Conservation (phyloP, 30 jellyfish, hydroid and myxozoan species). For the Thelohanellus kitauei region DNA sequence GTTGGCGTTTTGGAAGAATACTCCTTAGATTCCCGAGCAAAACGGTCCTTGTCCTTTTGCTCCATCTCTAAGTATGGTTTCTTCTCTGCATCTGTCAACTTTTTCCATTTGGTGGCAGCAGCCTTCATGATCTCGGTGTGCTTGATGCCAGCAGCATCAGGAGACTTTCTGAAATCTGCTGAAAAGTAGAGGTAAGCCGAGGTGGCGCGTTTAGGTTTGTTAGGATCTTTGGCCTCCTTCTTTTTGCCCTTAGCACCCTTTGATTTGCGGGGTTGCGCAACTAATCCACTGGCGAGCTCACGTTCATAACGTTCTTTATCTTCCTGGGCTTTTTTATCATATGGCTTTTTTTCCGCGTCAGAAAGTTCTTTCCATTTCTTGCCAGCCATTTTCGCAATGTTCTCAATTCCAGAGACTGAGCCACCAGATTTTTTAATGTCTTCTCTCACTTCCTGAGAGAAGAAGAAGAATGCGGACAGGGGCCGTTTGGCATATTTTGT, state of each 20-base stretch:
- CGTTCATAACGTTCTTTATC: slow-evolving; percentile 33
- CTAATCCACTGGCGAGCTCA: slow-evolving; percentile 15
- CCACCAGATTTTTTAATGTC: slow-evolving; percentile 26
- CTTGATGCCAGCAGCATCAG: slow-evolving; percentile 10
- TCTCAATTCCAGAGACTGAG: slow-evolving; percentile 26
- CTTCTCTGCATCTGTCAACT: slow-evolving; percentile 27
- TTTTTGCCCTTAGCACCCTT: slow-evolving; percentile 7
- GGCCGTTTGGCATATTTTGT: too few species aligned
- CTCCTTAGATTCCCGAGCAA: slow-evolving; percentile 22
- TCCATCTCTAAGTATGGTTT: slow-evolving; percentile 30
- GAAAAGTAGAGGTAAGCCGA: slow-evolving; percentile 58
- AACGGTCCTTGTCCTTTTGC: slow-evolving; percentile 24
- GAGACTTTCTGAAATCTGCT: slow-evolving; percentile 40
- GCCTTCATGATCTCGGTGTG: slow-evolving; percentile 40
- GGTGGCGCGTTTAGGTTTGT: slow-evolving; percentile 66
- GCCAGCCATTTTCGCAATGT: slow-evolving; percentile 54
- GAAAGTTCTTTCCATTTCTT: slow-evolving; percentile 44
- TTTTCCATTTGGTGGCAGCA: slow-evolving; percentile 55
- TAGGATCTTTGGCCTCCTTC: slow-evolving; percentile 54
- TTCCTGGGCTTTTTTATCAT: slow-evolving; percentile 6
- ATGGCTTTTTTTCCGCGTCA: slow-evolving; percentile 46
- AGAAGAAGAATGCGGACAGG: slow-evolving; percentile 62
- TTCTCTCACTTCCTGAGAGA: slow-evolving; percentile 30
- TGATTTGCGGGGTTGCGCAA: background rate
- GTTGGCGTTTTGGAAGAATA: too few species aligned